A percentile compares a stretch with the other conserved stretches of the same genome.
Conservation (phyloP, 2,113 vertebrate species). For the Tetrax tetrax region DNA sequence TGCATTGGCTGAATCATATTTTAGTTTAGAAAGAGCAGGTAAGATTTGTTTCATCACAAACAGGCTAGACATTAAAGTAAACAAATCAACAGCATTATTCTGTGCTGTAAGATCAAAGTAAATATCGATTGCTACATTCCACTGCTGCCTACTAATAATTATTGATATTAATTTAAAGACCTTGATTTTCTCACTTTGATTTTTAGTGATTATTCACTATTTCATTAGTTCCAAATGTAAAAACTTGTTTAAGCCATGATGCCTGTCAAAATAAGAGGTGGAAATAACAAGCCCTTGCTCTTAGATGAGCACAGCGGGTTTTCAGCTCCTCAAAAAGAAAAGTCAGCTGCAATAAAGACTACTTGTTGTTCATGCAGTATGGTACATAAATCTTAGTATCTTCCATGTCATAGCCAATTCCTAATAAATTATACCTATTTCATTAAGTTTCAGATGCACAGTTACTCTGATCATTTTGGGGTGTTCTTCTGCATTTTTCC, state of each 20-base stretch:
- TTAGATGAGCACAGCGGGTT: not conserved
- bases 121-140: not conserved
- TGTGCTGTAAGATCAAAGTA: not conserved
- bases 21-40: slow-evolving; percentile 38
- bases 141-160: not conserved
- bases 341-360: not conserved
- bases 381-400: not conserved
- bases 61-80: slow-evolving; percentile 41
- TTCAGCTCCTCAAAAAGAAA: slow-evolving; percentile 5
- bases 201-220: not conserved
- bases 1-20: slow-evolving; percentile 4
- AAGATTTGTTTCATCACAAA: slow-evolving; percentile 52
- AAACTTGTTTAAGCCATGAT: not conserved
- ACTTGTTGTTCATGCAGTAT: not conserved
- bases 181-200: not conserved
- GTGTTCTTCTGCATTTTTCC: not conserved
- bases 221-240: not conserved
- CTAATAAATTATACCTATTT: not conserved
- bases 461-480: not conserved
- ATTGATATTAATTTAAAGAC: not conserved
- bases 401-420: not conserved
- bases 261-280: not conserved
- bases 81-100: slow-evolving; percentile 36
- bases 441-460: not conserved
- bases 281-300: not conserved